Evolutionary conservation across 2,797 vertebrate species (phyloP).

Genomic region (Chaetophractus vellerosus): DNA sequence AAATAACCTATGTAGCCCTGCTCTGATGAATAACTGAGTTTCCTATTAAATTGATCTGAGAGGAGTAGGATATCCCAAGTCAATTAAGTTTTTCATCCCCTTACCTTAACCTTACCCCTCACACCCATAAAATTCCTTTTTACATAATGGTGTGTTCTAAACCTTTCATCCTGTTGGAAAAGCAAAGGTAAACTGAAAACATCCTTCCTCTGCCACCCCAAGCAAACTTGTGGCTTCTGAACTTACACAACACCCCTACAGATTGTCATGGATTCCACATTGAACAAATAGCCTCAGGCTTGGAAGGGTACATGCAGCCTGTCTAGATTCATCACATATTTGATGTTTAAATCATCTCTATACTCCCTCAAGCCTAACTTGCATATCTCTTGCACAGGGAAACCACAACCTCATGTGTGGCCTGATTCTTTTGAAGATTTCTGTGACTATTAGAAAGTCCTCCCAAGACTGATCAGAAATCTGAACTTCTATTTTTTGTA

Average conservation of each 20-base stretch:
- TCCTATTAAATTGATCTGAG: not conserved
- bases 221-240: not conserved
- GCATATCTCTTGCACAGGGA: not conserved
- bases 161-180: not conserved
- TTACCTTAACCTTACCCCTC: not conserved
- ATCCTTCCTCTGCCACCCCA: not conserved
- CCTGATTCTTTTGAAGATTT: not conserved
- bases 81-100: not conserved
- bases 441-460: not conserved
- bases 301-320: not conserved
- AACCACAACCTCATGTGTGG: not conserved
- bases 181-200: not conserved
- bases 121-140: not conserved
- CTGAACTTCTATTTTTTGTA: not conserved
- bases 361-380: not conserved
- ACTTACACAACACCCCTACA: not conserved
- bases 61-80: not conserved
- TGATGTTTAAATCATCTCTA: not conserved
- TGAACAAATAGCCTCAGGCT: not conserved
- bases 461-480: not conserved
- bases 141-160: not conserved
- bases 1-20: not conserved
- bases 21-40: not conserved
- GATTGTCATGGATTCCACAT: not conserved
- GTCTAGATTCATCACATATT: not conserved